Base-by-base conservation (phyloP, 2,888 invertebrate species). In the Polyploca ridens region DNA sequence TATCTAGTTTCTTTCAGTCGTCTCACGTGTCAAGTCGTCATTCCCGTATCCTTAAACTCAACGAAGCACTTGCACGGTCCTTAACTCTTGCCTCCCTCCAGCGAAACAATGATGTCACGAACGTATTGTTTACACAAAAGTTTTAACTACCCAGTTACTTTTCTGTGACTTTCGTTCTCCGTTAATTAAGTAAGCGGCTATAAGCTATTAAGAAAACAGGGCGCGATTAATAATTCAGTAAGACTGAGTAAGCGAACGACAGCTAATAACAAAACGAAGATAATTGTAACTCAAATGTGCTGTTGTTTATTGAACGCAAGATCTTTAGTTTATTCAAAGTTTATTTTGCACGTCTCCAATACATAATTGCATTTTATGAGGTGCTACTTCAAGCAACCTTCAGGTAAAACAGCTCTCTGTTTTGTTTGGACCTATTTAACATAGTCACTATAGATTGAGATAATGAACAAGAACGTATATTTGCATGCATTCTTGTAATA, bases 181-280 rank as follows among this genome's bases (percentile, higher is more conserved):
- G 41, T 57, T 66, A 62, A 63, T 66, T 61, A 62, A 35, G 49
- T 65, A 27, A 35, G 60, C 58, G 35, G 8, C 49, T 58, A 58
- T 60, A 58, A 63, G 49, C 59, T 49, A 59, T 58, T 62, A 62
- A 38, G 62, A 62, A 62, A 65, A 49, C 62, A 38, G 35, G 62
- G 46, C 46, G n/a, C n/a, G 49, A n/a, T 16, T 49, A 49, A 16
- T 49, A 49, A 49, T 49, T 49, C 10, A 16, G 49, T 49, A 49
- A 5, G 7, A 46, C 13, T 46, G 49, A 6, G 49, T 49, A 16
- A 49, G n/a, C 16, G 16, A 16, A 49, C 16, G 16, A 49, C 49
- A 49, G 16, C 49, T 49, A 10, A 49, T 16, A n/a, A 49, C 49
- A 49, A 49, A 49, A 49, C 16, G n/a, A 49, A 49, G 11, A 54